phyloP scores from a whole-genome alignment of 2,888 invertebrate genomes.

The Trichogramma dendrolimi region DNA sequence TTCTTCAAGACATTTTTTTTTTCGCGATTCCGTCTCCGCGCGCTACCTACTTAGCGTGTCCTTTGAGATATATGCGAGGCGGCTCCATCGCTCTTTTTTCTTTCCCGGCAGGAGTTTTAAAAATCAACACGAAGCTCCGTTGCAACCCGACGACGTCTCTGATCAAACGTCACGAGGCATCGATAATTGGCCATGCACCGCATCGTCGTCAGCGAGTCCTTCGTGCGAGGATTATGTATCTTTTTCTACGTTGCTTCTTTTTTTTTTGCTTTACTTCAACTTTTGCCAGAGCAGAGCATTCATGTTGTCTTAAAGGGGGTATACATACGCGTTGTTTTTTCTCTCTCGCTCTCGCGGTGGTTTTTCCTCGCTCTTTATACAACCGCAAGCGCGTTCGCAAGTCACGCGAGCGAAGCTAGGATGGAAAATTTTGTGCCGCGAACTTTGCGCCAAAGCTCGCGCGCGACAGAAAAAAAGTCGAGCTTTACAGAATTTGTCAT shows the following conservation, averaged over 20 bases:
- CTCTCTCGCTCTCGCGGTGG: too few relatives aligned
- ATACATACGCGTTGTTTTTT: too few relatives aligned
- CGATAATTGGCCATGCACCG: slow-evolving; percentile 51
- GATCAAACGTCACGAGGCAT: slow-evolving; percentile 46
- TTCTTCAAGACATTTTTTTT: too few relatives aligned
- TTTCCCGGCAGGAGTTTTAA: slow-evolving; percentile 45
- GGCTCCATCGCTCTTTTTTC: too few relatives aligned
- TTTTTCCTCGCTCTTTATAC: too few relatives aligned
- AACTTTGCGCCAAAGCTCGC: too few relatives aligned
- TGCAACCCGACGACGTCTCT: slow-evolving; percentile 29
- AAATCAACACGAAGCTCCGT: slow-evolving; percentile 44
- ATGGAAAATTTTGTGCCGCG: too few relatives aligned
- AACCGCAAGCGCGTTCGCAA: too few relatives aligned
- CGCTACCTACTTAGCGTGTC: slow-evolving; percentile 25
- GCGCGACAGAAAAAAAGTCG: too few relatives aligned
- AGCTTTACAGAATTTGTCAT: too few relatives aligned
- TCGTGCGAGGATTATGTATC: slow-evolving; percentile 47
- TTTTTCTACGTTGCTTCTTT: background rate
- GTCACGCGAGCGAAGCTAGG: too few relatives aligned
- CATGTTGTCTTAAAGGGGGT: slow-evolving; percentile 22
- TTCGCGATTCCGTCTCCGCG: too few relatives aligned
- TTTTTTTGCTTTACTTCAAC: background rate
- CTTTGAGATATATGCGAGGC: slow-evolving; percentile 34
- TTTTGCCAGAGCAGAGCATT: background rate
- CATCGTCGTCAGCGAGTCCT: slow-evolving; percentile 29